Evolutionary conservation across 2,113 vertebrate species (phyloP).

Genomic region (Macrotis lagotis): DNA sequence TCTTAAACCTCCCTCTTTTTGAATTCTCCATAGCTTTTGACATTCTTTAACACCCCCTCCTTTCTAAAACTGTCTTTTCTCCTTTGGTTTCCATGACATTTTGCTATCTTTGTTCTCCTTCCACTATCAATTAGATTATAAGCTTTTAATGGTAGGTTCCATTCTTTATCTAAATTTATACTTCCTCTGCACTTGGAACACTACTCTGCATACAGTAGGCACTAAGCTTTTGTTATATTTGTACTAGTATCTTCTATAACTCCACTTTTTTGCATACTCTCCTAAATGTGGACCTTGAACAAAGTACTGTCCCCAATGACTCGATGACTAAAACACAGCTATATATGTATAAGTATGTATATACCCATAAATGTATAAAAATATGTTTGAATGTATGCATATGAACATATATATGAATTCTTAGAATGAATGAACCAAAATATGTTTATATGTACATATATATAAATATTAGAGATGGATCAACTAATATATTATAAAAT

Average conservation of each 20-base stretch:
- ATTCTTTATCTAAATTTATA: background rate
- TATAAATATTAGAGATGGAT: background rate
- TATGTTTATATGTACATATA: background rate
- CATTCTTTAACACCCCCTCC: background rate
- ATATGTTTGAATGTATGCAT: background rate
- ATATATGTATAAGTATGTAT: background rate
- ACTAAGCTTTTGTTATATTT: background rate
- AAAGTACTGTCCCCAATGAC: background rate
- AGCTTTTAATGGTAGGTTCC: background rate
- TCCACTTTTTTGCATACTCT: background rate
- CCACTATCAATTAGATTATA: background rate
- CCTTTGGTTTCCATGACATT: background rate
- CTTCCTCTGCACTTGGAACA: background rate
- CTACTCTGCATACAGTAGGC: background rate
- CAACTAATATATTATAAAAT: too few species aligned
- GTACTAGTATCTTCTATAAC: background rate
- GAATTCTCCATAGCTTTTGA: background rate
- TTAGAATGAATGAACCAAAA: background rate
- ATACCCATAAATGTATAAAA: background rate
- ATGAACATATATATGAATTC: background rate
- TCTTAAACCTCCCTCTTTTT: background rate
- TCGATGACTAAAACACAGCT: background rate
- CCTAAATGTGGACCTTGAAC: background rate
- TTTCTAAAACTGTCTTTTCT: slow-evolving; percentile 1
- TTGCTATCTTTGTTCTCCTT: background rate